phyloP scores from a whole-genome alignment of 2,888 invertebrate species.

The Drosophila acutilabella region DNA sequence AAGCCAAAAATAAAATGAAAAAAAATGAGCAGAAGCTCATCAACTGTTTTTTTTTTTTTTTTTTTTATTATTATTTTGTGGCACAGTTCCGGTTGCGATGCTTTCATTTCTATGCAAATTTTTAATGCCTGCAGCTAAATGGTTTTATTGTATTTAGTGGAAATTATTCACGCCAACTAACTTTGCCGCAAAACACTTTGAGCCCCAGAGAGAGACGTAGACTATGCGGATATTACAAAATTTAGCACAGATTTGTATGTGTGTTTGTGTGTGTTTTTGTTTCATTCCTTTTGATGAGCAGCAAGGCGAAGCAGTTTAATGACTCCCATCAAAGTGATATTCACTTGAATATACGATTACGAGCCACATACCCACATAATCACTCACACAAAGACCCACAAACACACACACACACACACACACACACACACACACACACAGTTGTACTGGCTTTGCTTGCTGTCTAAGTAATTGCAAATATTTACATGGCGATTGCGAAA shows the following conservation, averaged over 20 bases:
- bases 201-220: slow-evolving; percentile 7
- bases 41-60: slow-evolving; percentile 51
- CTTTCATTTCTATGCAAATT: slow-evolving; percentile 81
- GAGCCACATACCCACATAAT: not conserved
- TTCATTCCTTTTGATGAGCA: slow-evolving; percentile 13
- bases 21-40: slow-evolving; percentile 62
- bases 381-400: not conserved
- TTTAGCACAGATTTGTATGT: slow-evolving; percentile 17
- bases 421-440: not conserved
- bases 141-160: slow-evolving; percentile 77
- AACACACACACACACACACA: not conserved
- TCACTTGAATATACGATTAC: slow-evolving; percentile 2
- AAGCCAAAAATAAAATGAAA: slow-evolving; percentile 9
- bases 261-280: not conserved
- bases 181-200: slow-evolving; percentile 38
- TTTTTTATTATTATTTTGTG: slow-evolving; percentile 47
- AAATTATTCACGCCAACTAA: slow-evolving; percentile 79
- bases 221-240: slow-evolving; percentile 10
- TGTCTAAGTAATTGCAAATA: slow-evolving; percentile 43
- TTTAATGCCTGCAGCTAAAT: slow-evolving; percentile 69
- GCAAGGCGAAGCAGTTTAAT: slow-evolving; percentile 31
- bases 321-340: slow-evolving; percentile 41
- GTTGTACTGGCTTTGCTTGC: not conserved
- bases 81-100: slow-evolving; percentile 72
- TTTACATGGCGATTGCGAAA: slow-evolving; percentile 33